Evolutionary conservation across 2,888 invertebrate species (phyloP).

Genomic region (Ypsolopha scabrella): DNA sequence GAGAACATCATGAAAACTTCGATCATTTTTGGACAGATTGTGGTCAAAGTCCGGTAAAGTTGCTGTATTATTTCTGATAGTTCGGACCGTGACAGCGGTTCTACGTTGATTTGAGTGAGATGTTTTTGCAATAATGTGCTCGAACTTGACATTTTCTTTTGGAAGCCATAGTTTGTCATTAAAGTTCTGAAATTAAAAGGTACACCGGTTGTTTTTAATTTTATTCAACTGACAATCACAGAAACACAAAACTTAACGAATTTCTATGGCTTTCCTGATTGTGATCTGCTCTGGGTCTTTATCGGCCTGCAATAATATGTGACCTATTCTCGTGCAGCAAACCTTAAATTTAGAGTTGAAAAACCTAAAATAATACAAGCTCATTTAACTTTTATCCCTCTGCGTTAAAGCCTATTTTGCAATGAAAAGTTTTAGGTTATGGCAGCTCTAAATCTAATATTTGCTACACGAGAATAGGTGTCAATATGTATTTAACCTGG

Average conservation of each 20-base stretch:
- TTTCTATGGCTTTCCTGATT: not conserved
- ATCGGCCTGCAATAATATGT: not conserved
- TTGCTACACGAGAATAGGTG: too few relatives aligned
- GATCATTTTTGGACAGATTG: slow-evolving; percentile 81
- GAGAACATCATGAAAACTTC: slow-evolving; percentile 88
- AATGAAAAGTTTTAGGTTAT: too few relatives aligned
- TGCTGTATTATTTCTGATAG: slow-evolving; percentile 77
- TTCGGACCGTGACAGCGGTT: slow-evolving; percentile 82
- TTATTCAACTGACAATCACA: not conserved
- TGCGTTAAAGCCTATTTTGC: too few relatives aligned
- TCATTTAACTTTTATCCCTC: too few relatives aligned
- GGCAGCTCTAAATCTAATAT: too few relatives aligned
- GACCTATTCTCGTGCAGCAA: too few relatives aligned
- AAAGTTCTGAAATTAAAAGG: slow-evolving; percentile 60
- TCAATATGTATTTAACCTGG: too few relatives aligned
- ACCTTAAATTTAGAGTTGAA: too few relatives aligned
- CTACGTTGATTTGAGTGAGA: slow-evolving; percentile 83
- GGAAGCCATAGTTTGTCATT: slow-evolving; percentile 71
- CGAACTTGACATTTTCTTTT: slow-evolving; percentile 73
- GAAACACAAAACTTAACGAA: not conserved
- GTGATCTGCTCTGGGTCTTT: not conserved
- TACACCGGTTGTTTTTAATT: too few relatives aligned
- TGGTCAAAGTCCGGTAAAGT: slow-evolving; percentile 77
- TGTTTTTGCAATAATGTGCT: slow-evolving; percentile 83
- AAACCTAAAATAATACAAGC: too few relatives aligned